These are phyloP conservation scores for Formica exsecta DNA, from an alignment of 1,140 invertebrate genomes.

Conservation along the genomic window DNA sequence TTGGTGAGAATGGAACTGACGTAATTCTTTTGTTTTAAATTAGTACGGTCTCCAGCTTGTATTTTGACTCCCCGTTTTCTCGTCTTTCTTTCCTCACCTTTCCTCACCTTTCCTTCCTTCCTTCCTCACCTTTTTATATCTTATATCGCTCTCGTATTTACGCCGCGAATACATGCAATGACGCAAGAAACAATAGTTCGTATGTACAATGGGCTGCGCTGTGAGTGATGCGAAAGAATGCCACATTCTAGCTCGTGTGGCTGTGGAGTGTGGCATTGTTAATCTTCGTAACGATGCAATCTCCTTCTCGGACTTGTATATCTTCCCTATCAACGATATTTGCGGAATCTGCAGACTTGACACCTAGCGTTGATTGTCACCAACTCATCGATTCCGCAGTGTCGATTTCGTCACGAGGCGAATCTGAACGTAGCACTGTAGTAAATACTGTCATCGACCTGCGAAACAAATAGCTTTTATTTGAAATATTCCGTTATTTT, in stretches of 20 bases:
- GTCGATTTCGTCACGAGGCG: constrained; percentile 2
- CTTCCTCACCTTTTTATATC: constrained; percentile 24
- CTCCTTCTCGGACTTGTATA: constrained; percentile 66
- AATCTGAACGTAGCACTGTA: background rate
- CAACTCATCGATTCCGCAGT: constrained; percentile 8
- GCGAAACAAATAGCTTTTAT: background rate
- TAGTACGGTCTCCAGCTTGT: constrained; percentile 59
- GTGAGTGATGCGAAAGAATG: constrained; percentile 78
- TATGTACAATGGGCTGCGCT: constrained; percentile 75
- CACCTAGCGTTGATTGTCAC: constrained; percentile 31
- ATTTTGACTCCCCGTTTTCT: constrained; percentile 36
- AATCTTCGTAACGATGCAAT: constrained; percentile 77
- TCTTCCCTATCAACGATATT: constrained; percentile 54
- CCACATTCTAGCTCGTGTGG: constrained; percentile 69
- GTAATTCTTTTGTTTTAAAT: constrained; percentile 74
- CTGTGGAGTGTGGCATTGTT: constrained; percentile 72
- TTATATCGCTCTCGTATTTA: constrained; percentile 33
- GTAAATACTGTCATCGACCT: constrained; percentile 26
- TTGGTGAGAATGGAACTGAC: constrained; percentile 69
- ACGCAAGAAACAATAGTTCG: constrained; percentile 76
- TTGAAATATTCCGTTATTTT: constrained; percentile 18
- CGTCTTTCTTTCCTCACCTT: constrained; percentile 31
- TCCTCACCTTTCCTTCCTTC: constrained; percentile 23
- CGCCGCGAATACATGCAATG: constrained; percentile 73
- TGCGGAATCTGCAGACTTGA: constrained; percentile 47